A percentile compares a stretch with the other conserved stretches of the same genome.
phyloP scores from a whole-genome alignment of 2,113 vertebrate species.

The Neodontobutis hainanensis region DNA sequence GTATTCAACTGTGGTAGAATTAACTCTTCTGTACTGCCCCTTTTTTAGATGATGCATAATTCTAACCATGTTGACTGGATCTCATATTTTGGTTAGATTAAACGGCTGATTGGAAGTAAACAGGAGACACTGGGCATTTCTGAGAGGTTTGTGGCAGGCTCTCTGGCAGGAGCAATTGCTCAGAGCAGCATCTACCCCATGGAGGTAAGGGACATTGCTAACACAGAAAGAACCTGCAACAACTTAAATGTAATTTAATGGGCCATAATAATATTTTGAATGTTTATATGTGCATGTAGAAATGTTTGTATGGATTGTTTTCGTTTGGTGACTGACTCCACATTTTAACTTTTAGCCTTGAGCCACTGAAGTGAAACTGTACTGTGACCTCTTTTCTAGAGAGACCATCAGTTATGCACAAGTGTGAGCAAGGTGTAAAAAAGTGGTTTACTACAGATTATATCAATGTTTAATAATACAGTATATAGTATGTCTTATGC shows the following conservation, averaged over 20 bases:
- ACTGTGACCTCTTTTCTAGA: constrained; percentile 30
- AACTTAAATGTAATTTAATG: background rate
- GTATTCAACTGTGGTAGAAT: background rate
- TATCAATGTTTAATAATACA: background rate
- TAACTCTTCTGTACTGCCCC: background rate
- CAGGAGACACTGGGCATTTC: constrained; percentile 90
- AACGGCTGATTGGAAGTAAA: constrained; percentile 89
- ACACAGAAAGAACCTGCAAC: background rate
- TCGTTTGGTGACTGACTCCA: constrained; percentile 27
- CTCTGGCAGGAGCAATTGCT: constrained; percentile 89
- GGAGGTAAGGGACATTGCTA: constrained; percentile 81
- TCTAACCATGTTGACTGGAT: background rate
- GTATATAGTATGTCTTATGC: background rate
- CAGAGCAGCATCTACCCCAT: constrained; percentile 99
- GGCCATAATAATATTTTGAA: background rate
- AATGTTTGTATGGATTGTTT: constrained; percentile 1
- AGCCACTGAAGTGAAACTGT: constrained; percentile 24
- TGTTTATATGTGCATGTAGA: constrained; percentile 9
- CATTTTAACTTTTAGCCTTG: constrained; percentile 34
- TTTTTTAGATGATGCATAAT: background rate
- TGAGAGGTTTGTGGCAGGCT: constrained; percentile 90
- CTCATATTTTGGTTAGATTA: constrained; percentile 80
- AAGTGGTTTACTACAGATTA: constrained; percentile 2
- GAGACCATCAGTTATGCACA: constrained; percentile 21
- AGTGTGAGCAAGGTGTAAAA: constrained; percentile 34